phyloP scores from a whole-genome alignment of 2,797 vertebrate species.

The Holocentrus rufus region DNA sequence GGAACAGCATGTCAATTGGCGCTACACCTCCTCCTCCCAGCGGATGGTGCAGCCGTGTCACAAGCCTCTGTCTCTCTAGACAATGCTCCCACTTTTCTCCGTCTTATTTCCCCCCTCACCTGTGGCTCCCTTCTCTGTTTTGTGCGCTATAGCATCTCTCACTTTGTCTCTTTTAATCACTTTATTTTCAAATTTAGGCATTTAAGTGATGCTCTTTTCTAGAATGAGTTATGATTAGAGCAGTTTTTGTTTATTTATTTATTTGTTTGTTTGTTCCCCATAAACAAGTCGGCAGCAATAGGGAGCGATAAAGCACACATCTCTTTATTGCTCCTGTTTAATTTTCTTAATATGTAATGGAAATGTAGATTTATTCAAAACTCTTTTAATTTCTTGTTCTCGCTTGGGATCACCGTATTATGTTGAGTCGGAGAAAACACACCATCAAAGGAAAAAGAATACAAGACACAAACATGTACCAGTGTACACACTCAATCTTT shows the following conservation, averaged over 20 bases:
- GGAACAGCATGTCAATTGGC: slow-evolving; percentile 14
- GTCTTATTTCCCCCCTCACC: background rate
- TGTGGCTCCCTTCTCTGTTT: background rate
- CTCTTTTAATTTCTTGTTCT: background rate
- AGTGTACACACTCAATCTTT: background rate
- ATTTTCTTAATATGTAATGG: slow-evolving; percentile 7
- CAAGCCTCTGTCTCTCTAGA: background rate
- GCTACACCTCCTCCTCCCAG: slow-evolving; percentile 22
- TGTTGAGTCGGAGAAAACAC: background rate
- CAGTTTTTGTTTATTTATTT: background rate
- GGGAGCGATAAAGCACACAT: background rate
- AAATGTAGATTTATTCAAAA: background rate
- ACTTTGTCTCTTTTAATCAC: background rate
- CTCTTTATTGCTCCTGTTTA: background rate
- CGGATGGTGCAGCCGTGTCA: slow-evolving; percentile 11
- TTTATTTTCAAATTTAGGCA: background rate
- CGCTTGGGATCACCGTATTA: background rate
- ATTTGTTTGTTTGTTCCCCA: too few species aligned
- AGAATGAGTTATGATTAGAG: background rate
- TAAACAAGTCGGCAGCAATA: background rate
- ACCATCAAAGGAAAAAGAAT: background rate
- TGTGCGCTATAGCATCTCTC: background rate
- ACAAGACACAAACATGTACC: background rate
- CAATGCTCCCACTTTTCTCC: background rate
- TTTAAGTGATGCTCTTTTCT: background rate